Base-by-base conservation (phyloP, 2,113 vertebrate species). In the Hippotragus niger region DNA sequence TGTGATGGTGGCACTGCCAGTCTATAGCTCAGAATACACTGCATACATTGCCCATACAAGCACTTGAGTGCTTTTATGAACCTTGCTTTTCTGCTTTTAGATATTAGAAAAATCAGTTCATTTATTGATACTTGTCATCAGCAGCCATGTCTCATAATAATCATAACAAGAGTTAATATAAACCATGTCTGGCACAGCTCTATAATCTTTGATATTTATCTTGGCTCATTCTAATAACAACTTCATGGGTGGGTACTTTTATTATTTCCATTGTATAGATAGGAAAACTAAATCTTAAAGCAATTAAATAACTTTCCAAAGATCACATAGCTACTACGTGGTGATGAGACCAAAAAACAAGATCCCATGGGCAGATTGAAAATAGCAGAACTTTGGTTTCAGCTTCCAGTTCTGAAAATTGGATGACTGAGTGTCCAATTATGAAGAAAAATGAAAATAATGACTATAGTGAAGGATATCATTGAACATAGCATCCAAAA, bases 271-370 rank as follows among this genome's bases (percentile, higher is more conserved):
- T 71, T 92, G 96, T 67, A 62, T 36, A 83, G 33, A 50, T 14
- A 43, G 31, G 29, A 43, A 94, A 97, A 88, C 36, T 76, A 76
- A 92, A 88, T 64, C 43, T 71, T 96, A 91, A 76, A 91, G 17
- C 40, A 76, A 43, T 53, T 40, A 74, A 45, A 83, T 84, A 81
- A 67, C 33, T 90, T 96, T 90, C 57, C 47, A 87, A 87, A 80
- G 23, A 58, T 74, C 43, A 89, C 23, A 5, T 16, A 76, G 83
- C 16, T 88, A 71, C 91, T 58, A 40, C 36, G 4, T 55, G 16
- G 31, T 45, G 16, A 10, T 27, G 58, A 57, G 12, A 90, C 19
- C 31, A 92, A 60, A 71, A 52, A 85, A 19, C 6, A 33, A 58
- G 45, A 76, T 92, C 45, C 10, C 27, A 4, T 13, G 67, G 31